Base-by-base conservation (phyloP, 2,113 vertebrate species). In the Sylvietta virens region DNA sequence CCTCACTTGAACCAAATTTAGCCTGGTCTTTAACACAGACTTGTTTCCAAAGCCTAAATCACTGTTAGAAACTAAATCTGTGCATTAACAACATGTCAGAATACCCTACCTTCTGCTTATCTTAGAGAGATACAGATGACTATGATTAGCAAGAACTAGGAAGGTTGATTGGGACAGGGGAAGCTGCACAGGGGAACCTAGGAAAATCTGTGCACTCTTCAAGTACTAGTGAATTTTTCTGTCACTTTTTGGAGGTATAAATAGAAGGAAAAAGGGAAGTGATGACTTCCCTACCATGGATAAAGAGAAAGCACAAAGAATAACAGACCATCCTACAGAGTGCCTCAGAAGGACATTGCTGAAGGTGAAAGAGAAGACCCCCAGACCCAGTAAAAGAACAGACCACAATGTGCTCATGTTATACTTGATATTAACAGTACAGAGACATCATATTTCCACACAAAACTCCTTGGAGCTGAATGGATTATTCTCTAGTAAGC, bases 301-400 rank as follows among this genome's bases (percentile, higher is more conserved):
- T 26, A 47, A 80, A 72, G 33, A 77, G 44, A 89, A 64, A 61
- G 53, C 22, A 76, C 20, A 48, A 57, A 42, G 22, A 31, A 26
- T 37, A 83, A 22, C 0, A 76, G 28, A 26, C 15, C 3, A 71
- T 67, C 22, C 16, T 42, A 37, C 0, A 12, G 1, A 22, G 4
- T 39, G 5, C n/a, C 27, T 82, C 31, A 64, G 16, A 57, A 85
- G 9, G 24, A n/a, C 18, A 10, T 3, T 27, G 42, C 15, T 53
- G 61, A 84, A 60, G 22, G 44, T 13, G 15, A 71, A 1, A 53
- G 28, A 87, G 65, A 69, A 83, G 19, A 67, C 13, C 51, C 39
- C 24, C 39, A 61, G n/a, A 50, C 11, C 4, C 16, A 39, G 33
- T 33, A 54, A 84, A 79, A 44, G 31, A 83, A 73, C 45, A 67